Base-by-base conservation (phyloP, 2,113 vertebrate genomes). In the Pycnonotus jocosus region DNA sequence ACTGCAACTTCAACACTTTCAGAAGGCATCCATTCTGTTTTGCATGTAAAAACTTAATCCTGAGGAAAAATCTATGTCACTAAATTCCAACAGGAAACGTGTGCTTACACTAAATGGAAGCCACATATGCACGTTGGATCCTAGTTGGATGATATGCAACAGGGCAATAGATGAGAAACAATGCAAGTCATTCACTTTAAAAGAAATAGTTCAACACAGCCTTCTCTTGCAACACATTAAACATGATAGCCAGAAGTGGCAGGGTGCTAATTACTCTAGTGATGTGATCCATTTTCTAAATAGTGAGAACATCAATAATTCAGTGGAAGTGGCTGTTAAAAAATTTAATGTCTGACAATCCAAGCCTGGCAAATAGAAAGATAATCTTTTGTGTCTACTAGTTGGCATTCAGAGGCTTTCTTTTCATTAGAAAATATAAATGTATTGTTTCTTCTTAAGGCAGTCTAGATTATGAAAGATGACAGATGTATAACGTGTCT, bases 221-320 rank as follows among this genome's bases (percentile, higher is more conserved):
- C 66, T 87, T 96, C 80, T 97, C 95, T 93, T 44, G 68, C 92
- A 93, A 97, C 92, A 97, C 71, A 95, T 96, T 98, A 97, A 97
- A 96, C 92, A 93, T 14, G 89, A 97, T 95, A 97, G 97, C 94
- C 95, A 98, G 92, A 95, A 97, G 89, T 98, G 95, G 88, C 95
- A 97, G 97, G 90, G 94, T 97, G 96, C 95, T 98, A 98, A 98
- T 98, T 98, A 97, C 95, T 93, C 69, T n/a, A 95, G 96, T 96
- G 96, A 97, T 97, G 92, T 87, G 95, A 97, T 96, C 97, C 97
- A 97, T 97, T 98, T 98, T 97, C 97, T 95, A 98, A 98, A 97
- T 96, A 97, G 97, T 48, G 72, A 95, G 88, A 96, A 88, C 93
- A 97, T 98, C 96, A 98, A 98, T 98, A 98, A 98, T 98, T 98